Evolutionary conservation across 1,140 invertebrate species (phyloP), one percentile per base, ranked within the genome.

Genomic region (Oreohelix idahoensis): DNA sequence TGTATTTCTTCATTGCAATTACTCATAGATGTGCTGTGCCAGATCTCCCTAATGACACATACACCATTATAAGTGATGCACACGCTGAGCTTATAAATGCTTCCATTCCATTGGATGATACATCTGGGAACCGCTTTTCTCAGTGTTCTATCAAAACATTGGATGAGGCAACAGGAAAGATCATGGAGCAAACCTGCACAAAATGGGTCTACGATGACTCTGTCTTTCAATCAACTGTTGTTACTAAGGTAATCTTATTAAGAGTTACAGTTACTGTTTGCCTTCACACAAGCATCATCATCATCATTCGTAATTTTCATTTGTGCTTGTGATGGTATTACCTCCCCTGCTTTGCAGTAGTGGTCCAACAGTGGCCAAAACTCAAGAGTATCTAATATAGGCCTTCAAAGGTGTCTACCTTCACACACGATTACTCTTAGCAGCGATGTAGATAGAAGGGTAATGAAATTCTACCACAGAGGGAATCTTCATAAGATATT

Each of bases 121-220:
- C 71, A 0, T 4, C 23, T 45, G 70, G 36, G 2, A 78, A 81
- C 39, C 39, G 45, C 23, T 77, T 51, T 0, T 81, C 84, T 69
- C 38, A 80, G 42, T 84, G 84, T 75, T 38, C 26, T n/a, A 42
- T 84, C 39, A 11, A 42, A 26, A 78, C 29, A 29, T 32, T 58
- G n/a, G 58, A 84, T 63, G 63, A 81, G n/a, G 49, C 20, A 20
- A 76, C 78, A 20, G 63, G 36, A 36, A 39, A 77, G 36, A 39
- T 38, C 17, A 20, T 20, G 0, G 26, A 63, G 0, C 32, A 20
- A 0, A 26, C 32, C 13, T 84, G 84, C 38, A 66, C 45, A 32
- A 49, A 36, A 32, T 84, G 45, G 42, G 84, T 84, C 15, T 84
- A 84, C 36, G 84, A 84, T 66, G 38, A 80, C 23, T 77, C 79